Evolutionary conservation across 2,888 invertebrate genomes (phyloP), one percentile per base, ranked within the genome.

Genomic region (Trachelus tabidus): DNA sequence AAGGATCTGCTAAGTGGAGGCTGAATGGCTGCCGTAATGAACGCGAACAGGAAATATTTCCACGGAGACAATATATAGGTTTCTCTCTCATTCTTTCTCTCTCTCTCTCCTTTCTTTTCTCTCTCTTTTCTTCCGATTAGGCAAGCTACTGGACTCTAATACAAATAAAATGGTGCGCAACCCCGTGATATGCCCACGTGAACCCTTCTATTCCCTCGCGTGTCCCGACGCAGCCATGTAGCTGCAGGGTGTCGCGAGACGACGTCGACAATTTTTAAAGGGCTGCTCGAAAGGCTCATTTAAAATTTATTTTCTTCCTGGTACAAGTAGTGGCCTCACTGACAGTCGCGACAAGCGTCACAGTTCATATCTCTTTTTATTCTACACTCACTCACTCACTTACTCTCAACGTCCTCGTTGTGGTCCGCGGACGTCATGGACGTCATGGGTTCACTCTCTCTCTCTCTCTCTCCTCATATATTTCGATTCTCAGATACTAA

Each of bases 41-140:
- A 79, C 81, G 81, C 78, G 78, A 79, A 81, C 80, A 80, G 78
- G 79, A 68, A 33, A 77, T 77, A 79, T 81, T 76, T 76, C 68
- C 75, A 31, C 77, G 80, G 78, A 79, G 80, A 81, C 79, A 80
- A 80, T 80, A 79, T 78, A 76, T 75, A 76, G 35, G 35, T 35
- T 3, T 76, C 76, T 78, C 78, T 33, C 79, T 79, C 73, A 75
- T 37, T 75, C 68, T 56, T 15, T 79, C 75, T 69, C 69, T 69
- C n/a, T 31, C 40, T 56, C 30, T 69, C 73, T 30, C 34, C 75
- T n/a, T 69, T 34, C 33, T n/a, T 37, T 15, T 34, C 30, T 34
- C 31, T 56, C 34, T 35, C 74, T 4, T 35, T 35, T 15, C 77
- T 35, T 34, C 9, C 30, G 40, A 11, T 23, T 56, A 56, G 40